phyloP scores from a whole-genome alignment of 1,140 invertebrate species.

The Parapsyche elsis region DNA sequence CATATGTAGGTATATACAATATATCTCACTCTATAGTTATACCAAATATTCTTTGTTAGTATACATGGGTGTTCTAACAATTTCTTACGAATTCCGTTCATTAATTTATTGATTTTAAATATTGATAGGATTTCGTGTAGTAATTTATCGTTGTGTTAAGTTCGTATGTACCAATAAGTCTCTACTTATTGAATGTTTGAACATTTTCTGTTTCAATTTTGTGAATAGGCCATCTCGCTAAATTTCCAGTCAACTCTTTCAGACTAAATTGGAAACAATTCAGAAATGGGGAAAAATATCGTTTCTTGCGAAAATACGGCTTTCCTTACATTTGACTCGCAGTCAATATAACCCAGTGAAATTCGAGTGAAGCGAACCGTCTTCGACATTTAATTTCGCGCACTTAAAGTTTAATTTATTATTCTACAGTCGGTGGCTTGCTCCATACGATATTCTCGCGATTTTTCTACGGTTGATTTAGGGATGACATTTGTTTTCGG shows the following conservation, averaged over 20 bases:
- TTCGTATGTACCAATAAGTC: not conserved
- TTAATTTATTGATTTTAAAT: no score
- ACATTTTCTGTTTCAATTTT: not conserved
- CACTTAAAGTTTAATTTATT: no score
- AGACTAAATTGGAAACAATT: not conserved
- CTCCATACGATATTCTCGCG: not conserved
- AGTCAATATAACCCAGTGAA: not conserved
- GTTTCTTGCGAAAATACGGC: conserved; percentile 2
- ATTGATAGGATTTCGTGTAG: no score
- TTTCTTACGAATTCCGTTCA: no score
- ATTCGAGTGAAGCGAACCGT: not conserved
- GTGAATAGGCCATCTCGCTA: not conserved
- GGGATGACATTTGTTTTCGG: conserved; percentile 44
- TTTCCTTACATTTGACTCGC: not conserved
- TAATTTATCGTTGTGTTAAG: no score
- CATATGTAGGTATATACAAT: not conserved
- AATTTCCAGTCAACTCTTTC: no score
- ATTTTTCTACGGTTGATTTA: conserved; percentile 41
- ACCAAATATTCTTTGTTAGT: not conserved
- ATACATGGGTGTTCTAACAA: no score
- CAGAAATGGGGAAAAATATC: not conserved
- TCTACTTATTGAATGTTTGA: not conserved
- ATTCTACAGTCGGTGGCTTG: no score
- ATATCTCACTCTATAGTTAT: not conserved
- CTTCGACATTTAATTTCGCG: conserved; percentile 8